Percentiles rank a stretch among this genome's conserved stretches.
Conservation (phyloP, 2,797 vertebrate species). For the Oryzias dopingdopingensis region DNA sequence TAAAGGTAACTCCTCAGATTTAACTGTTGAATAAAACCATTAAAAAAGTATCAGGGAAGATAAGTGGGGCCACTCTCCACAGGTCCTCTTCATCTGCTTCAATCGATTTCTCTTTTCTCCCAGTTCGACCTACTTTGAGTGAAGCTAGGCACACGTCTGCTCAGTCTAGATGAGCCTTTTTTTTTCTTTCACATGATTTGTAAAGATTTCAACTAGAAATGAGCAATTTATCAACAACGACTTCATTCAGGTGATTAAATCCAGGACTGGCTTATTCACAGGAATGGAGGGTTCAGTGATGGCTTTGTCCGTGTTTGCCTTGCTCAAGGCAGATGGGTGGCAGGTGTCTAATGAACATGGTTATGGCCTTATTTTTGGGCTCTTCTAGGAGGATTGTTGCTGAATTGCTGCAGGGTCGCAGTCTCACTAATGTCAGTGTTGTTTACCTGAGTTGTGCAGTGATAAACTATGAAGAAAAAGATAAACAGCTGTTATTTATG, state of each 20-base stretch:
- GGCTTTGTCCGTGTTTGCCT: constrained; percentile 47
- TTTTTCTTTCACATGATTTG: constrained; percentile 21
- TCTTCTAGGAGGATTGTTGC: too few species aligned
- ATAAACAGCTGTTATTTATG: too few species aligned
- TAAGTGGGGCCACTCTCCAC: neutral
- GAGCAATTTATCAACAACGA: constrained; percentile 24
- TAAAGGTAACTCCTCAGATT: neutral
- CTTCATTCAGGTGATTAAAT: constrained; percentile 39
- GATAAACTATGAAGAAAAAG: too few species aligned
- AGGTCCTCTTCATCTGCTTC: constrained; percentile 11
- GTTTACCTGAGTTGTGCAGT: too few species aligned
- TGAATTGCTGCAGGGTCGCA: too few species aligned
- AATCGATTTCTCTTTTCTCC: constrained; percentile 27
- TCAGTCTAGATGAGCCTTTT: constrained; percentile 26
- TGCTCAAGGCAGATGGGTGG: constrained; percentile 43
- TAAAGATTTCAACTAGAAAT: constrained; percentile 35
- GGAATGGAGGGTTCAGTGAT: constrained; percentile 8
- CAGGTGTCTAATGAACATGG: constrained; percentile 2
- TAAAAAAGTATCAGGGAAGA: constrained; percentile 9
- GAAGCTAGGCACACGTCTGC: constrained; percentile 19
- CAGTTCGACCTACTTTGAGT: constrained; percentile 23
- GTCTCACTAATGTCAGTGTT: too few species aligned
- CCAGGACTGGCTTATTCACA: constrained; percentile 48
- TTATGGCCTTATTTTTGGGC: neutral
- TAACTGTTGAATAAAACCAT: constrained; percentile 6